Evolutionary conservation across 2,888 invertebrate genomes (phyloP).

Genomic region (Drosophila mulleri): DNA sequence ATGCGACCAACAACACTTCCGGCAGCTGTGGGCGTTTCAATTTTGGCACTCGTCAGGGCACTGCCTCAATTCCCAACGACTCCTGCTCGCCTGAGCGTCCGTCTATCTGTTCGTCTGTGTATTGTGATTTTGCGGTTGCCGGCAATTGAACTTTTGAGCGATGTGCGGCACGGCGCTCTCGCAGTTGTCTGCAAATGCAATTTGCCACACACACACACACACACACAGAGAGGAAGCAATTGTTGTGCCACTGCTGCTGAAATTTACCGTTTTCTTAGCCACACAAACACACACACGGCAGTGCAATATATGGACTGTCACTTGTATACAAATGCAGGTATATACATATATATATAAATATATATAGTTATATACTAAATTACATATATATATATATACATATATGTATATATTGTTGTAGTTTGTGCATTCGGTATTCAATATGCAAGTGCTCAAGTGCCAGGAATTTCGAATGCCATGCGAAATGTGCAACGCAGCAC

Average conservation of each 20-base stretch:
- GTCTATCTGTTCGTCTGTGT: conserved; percentile 1
- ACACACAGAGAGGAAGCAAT: conserved; percentile 18
- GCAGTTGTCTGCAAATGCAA: conserved; percentile 72
- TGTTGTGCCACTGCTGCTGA: conserved; percentile 58
- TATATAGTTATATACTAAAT: conserved; percentile 23
- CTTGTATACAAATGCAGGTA: conserved; percentile 19
- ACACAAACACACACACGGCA: conserved; percentile 18
- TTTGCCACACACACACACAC: conserved; percentile 47
- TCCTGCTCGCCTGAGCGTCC: neutral
- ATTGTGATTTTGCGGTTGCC: conserved; percentile 47
- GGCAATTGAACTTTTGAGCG: conserved; percentile 59
- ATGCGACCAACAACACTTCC: conserved; percentile 56
- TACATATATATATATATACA: conserved; percentile 27
- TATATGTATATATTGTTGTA: conserved; percentile 20
- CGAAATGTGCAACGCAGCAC: conserved; percentile 78
- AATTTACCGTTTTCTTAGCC: conserved; percentile 81
- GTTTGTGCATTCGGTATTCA: conserved; percentile 51
- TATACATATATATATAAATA: conserved; percentile 13
- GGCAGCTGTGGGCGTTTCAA: conserved; percentile 81
- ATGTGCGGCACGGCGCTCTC: conserved; percentile 33
- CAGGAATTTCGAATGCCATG: conserved; percentile 64
- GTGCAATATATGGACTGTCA: conserved; percentile 48
- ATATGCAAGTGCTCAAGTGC: conserved; percentile 61
- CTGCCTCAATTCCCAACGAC: conserved; percentile 12
- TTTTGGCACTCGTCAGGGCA: conserved; percentile 59